Base-by-base conservation (phyloP, 2,797 vertebrate genomes). In the Channallabes apus region DNA sequence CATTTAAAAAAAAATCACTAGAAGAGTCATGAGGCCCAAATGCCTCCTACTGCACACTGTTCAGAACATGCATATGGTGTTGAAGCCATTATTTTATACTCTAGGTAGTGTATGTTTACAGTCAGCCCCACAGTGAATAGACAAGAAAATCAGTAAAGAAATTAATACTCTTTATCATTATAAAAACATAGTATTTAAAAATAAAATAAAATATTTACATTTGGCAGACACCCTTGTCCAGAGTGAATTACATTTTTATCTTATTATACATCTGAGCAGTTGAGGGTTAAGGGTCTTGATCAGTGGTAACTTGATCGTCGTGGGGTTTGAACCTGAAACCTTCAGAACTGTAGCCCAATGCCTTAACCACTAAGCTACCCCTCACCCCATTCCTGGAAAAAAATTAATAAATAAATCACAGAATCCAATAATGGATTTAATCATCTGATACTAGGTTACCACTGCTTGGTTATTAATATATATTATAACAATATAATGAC, bases 51-150 rank as follows among this genome's bases (percentile, higher is more conserved):
- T 73, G 24, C 15, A 27, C 14, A 73, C 51, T n/a, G 46, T 54
- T 54, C 14, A 27, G 14, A 73, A 51, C 6, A 54, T 73, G 17
- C 46, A 54, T 73, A 27, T 17, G 46, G 24, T 73, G 24, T 73
- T 73, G 17, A 54, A 73, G 72, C n/a, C 6, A 54, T 75, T 75
- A 75, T 75, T 54, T 18, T 54, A 75, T 29, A 9, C 46, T 75
- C 14, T 8, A 18, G n/a, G 72, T 32, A 76, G 72, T 76, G 72
- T 76, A 29, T 29, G 72, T 51, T 73, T 27, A 51, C 24, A 27
- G 41, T 51, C 41, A 73, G 24, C 24, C 46, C n/a, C 51, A 29
- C 51, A 54, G 72, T 56, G 8, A 18, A 54, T 17, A 32, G n/a
- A 17, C 7, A 20, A 20, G 72, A 76, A 56, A 54, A 54, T 54